Conservation (phyloP, 1,140 invertebrate species). For the Trypoxylus dichotomus region DNA sequence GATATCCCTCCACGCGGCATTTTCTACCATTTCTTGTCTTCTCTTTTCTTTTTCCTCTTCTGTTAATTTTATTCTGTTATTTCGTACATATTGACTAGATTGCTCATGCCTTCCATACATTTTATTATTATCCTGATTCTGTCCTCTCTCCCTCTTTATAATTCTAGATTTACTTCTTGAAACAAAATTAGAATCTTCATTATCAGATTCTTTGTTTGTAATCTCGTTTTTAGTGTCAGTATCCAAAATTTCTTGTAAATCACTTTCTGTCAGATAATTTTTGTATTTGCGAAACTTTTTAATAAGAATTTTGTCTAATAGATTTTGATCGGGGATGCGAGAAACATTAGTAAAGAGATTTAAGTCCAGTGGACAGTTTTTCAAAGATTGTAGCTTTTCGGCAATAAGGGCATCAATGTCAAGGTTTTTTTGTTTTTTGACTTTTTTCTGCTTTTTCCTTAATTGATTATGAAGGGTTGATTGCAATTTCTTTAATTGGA, state of each 20-base stretch:
- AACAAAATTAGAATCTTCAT: slow-evolving; percentile 45
- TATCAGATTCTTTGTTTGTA: slow-evolving; percentile 49
- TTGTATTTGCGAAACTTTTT: slow-evolving; percentile 59
- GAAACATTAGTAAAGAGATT: slow-evolving; percentile 24
- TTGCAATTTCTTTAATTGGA: slow-evolving; percentile 82
- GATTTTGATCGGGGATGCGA: slow-evolving; percentile 52
- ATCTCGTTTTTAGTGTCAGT: slow-evolving; percentile 51
- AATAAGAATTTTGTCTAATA: slow-evolving; percentile 58
- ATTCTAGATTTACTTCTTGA: slow-evolving; percentile 43
- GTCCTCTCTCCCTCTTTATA: slow-evolving; percentile 32
- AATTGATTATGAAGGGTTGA: slow-evolving; percentile 70
- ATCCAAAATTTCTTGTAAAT: slow-evolving; percentile 56
- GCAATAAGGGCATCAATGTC: slow-evolving; percentile 57
- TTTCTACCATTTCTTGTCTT: slow-evolving; percentile 79
- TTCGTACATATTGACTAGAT: background rate
- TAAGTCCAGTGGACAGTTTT: slow-evolving; percentile 32
- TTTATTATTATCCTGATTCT: slow-evolving; percentile 35
- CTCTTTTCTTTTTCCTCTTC: slow-evolving; percentile 72
- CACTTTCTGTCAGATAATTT: slow-evolving; percentile 55
- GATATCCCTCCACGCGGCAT: slow-evolving; percentile 73
- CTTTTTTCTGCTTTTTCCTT: slow-evolving; percentile 56
- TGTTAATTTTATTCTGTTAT: slow-evolving; percentile 54
- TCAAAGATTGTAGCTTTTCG: slow-evolving; percentile 56
- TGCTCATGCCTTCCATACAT: slow-evolving; percentile 34
- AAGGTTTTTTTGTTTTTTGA: slow-evolving; percentile 61